A percentile compares a stretch with the other conserved stretches of the same genome.
Conservation (phyloP, 1,140 invertebrate genomes). For the Steinernema feltiae region DNA sequence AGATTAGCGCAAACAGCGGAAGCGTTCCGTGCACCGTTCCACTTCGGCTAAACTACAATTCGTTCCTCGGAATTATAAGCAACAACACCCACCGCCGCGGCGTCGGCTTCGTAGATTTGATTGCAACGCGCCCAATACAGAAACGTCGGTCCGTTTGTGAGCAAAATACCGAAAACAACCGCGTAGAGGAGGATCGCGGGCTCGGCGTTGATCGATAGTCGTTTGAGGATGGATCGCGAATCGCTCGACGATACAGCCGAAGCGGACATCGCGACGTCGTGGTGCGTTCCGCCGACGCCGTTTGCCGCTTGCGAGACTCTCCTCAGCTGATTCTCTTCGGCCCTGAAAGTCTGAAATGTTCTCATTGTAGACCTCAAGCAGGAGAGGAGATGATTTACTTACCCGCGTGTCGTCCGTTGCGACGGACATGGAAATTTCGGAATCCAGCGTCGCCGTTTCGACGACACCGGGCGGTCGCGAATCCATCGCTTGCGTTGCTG, state of each 20-base stretch:
- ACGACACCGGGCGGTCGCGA: background rate
- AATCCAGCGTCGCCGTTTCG: slow-evolving; percentile 29
- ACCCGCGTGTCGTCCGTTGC: slow-evolving; percentile 30
- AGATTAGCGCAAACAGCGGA: background rate
- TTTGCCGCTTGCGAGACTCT: background rate
- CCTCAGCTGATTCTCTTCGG: background rate
- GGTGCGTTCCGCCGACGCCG: background rate
- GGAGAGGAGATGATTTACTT: background rate
- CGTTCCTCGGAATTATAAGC: background rate
- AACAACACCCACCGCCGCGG: background rate
- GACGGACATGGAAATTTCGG: slow-evolving; percentile 38
- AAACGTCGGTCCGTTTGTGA: background rate
- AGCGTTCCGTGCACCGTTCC: background rate
- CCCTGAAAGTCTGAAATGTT: background rate
- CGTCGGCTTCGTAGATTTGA: background rate
- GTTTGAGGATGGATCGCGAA: background rate
- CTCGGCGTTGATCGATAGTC: background rate
- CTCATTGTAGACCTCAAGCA: no score
- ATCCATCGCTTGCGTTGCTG: no score
- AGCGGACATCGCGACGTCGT: slow-evolving; percentile 4
- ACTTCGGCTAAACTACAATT: background rate
- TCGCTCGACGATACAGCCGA: background rate
- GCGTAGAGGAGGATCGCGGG: background rate
- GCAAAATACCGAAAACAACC: background rate
- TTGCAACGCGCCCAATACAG: background rate